Evolutionary conservation across 2,888 invertebrate genomes (phyloP), one percentile per base, ranked within the genome.

Genomic region (Drosophila colorata): DNA sequence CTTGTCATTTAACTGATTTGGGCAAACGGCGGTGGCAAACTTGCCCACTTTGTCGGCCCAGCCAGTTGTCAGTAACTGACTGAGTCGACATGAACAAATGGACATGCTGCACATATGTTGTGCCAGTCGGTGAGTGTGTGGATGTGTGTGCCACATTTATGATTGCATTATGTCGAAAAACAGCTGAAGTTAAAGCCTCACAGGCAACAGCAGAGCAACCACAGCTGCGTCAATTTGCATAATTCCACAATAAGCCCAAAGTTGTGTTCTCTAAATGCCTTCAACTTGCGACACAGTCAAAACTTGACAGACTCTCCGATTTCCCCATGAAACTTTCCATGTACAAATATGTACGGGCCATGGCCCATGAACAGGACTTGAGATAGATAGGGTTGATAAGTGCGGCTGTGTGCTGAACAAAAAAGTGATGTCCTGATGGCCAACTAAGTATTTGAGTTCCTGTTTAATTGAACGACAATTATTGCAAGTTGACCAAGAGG

Each of bases 221-320:
- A 63, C 75, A 69, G 63, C 69, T 80, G 74, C 61, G 51, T 59
- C 52, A 74, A 84, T 79, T 79, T 79, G 79, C 79, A 79, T 79
- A 84, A 78, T 79, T 83, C 66, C 69, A 47, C 69, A 79, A 80
- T 78, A 78, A 78, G 81, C 84, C 65, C 47, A 18, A 63, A 61
- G 71, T 58, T 71, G 65, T 67, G 40, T 44, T 33, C 47, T 63
- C 31, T 25, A 70, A 70, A 55, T 69, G 43, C 40, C 49, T 37
- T 37, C 63, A 51, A 68, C 57, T 57, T 68, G 46, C 47, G 52
- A 57, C 52, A 63, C 40, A 63, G 44, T 35, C 61, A 25, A 53
- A 60, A 69, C 60, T 69, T 60, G 48, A 14, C 51, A 16, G 9
- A 8, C 13, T 25, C 16, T 6, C n/a, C n/a, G 23, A n/a, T 20